Evolutionary conservation across 1,140 invertebrate species (phyloP), one percentile per base, ranked within the genome.

Genomic region (Diorhabda elongata): DNA sequence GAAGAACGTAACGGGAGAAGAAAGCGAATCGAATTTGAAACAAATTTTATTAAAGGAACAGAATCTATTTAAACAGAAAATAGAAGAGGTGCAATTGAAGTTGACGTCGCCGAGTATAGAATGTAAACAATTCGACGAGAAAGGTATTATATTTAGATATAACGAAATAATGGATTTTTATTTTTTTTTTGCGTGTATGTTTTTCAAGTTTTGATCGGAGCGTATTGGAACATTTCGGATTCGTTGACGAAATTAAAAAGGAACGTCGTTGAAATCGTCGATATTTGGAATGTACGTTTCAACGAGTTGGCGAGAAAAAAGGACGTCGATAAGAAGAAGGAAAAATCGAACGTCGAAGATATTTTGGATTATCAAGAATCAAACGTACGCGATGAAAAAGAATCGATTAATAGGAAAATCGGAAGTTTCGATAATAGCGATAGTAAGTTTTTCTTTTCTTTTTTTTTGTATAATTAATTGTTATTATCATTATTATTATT

Each of bases 11-110:
- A 41, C 64, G 84, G 44, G 82, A 81, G 73, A 74, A 26, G 87
- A 89, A 43, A 72, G 81, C 4, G 86, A 87, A 42, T 79, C 74
- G 44, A 75, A 84, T 0, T 77, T 87, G 8, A 88, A 89, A 67
- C 84, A 87, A 9, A 84, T 85, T 42, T 71, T 91, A 0, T 77
- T 83, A 3, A 87, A 88, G 68, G 91, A 93, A 77, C 87, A 89
- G 70, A 81, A 83, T n/a, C 81, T 82, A 47, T 92, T 93, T 67
- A 91, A 91, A 73, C 85, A 86, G 64, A 89, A 87, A 76, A 88
- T 92, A 57, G 90, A 90, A 73, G 88, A 91, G 69, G 86, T 92
- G 60, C 91, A 93, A 74, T 73, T 90, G 11, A 88, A 88, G 72
- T 74, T 91, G 6, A 90, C 88, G 0, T 89, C 88, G 0, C 87